These are phyloP conservation scores for Neodiprion pinetum DNA, from an alignment of 1,140 invertebrate genomes.

Conservation along the genomic window DNA sequence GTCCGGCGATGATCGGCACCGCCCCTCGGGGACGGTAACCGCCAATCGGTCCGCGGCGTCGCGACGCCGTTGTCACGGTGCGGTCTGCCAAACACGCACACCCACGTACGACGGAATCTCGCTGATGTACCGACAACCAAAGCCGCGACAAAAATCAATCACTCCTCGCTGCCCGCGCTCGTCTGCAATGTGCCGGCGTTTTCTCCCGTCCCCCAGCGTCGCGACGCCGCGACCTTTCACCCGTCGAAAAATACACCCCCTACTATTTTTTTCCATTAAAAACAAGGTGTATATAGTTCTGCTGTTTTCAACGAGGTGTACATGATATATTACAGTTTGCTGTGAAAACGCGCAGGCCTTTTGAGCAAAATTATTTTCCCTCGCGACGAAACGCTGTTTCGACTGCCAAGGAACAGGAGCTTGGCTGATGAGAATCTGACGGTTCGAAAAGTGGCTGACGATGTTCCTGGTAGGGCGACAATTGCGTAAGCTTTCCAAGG, in stretches of 20 bases:
- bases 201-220: slow-evolving; percentile 38
- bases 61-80: slow-evolving; percentile 53
- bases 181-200: slow-evolving; percentile 20
- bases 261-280: neutral
- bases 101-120: slow-evolving; percentile 40
- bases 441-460: neutral
- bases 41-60: slow-evolving; percentile 61
- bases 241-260: too few relatives aligned
- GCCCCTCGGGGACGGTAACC: slow-evolving; percentile 60
- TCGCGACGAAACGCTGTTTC: too few relatives aligned
- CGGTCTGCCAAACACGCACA: slow-evolving; percentile 47
- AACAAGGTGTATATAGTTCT: too few relatives aligned
- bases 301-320: too few relatives aligned
- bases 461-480: neutral
- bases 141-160: slow-evolving; percentile 64
- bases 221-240: too few relatives aligned
- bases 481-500: neutral
- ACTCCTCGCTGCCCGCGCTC: slow-evolving; percentile 34
- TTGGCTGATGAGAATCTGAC: too few relatives aligned
- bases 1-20: slow-evolving; percentile 62
- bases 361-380: too few relatives aligned
- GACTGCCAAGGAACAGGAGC: too few relatives aligned
- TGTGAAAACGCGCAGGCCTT: too few relatives aligned
- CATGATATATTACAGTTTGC: too few relatives aligned
- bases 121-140: slow-evolving; percentile 55